Evolutionary conservation across 35 echinoderm and acorn worm genomes (phyloP), one percentile per base, ranked within the genome.

Genomic region (Acanthaster planci): DNA sequence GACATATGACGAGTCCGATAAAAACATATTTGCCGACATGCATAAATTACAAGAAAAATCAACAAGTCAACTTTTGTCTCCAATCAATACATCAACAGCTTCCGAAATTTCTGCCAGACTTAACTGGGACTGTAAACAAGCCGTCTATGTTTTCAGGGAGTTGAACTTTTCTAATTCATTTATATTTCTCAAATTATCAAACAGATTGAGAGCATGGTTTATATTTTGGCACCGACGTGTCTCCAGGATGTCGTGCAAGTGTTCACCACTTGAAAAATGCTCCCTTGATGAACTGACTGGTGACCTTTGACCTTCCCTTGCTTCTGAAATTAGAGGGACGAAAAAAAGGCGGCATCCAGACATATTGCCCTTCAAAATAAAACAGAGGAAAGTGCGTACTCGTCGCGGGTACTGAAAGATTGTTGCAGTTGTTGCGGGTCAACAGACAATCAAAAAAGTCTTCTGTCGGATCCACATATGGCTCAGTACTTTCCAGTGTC

Each of bases 61-160:
- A 72, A 30, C 10, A 34, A 35, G 64, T 72, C 15, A 72, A 27
- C 30, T 72, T 34, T 7, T 72, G 64, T 34, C 26, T 34, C 64
- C 64, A 35, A 68, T 72, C 64, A 72, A 72, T 72, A 30, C 30
- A 72, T 72, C 64, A 72, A 34, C 64, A 72, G 64, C 64, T 29
- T 72, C 30, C 64, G 30, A 4, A 72, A 2, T 34, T n/a, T 36
- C 23, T 47, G 64, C 7, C 34, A 72, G 64, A 72, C 64, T 26
- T 19, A 72, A 27, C 34, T 26, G 2, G 26, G 64, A 21, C 23
- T 72, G 64, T 72, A 72, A 72, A 72, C 64, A 72, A 72, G 21
- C 22, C 22, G 64, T 72, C 64, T 7, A 72, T 72, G n/a, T 36
- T 72, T 72, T 72, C 64, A 72, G 21, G 21, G 30, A 10, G 59